Evolutionary conservation across 2,113 vertebrate species (phyloP).

Genomic region (Microcebus ravelobensis): DNA sequence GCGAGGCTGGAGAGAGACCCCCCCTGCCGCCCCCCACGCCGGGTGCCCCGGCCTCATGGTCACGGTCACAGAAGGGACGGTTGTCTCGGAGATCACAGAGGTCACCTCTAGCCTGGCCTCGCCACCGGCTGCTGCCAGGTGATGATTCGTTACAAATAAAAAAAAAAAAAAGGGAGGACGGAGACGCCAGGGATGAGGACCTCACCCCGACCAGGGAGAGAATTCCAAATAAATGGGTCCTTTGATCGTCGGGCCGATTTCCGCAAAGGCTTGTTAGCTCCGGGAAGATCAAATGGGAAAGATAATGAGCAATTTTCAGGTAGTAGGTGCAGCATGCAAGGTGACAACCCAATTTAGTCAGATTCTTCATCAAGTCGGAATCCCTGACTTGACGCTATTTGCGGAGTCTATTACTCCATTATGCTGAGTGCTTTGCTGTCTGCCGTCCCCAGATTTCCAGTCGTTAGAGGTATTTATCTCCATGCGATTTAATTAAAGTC

Average conservation of each 20-base stretch:
- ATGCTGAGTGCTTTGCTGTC: conserved; percentile 66
- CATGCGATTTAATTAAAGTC: conserved; percentile 87
- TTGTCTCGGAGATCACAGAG: background rate
- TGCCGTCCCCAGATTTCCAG: conserved; percentile 71
- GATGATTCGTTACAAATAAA: conserved; percentile 53
- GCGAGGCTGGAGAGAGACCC: accelerated
- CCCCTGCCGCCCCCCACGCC: background rate
- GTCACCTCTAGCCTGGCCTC: conserved; percentile 57
- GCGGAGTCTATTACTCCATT: conserved; percentile 78
- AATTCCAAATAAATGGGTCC: conserved; percentile 58
- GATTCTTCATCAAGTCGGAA: conserved; percentile 72
- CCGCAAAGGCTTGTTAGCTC: conserved; percentile 1
- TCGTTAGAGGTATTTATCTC: conserved; percentile 85
- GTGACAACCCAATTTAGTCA: conserved; percentile 73
- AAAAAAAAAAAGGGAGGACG: background rate
- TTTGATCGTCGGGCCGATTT: conserved; percentile 66
- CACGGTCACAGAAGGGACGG: accelerated
- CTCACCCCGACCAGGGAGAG: background rate
- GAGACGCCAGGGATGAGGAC: background rate
- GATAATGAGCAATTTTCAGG: conserved; percentile 69
- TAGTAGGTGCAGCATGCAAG: conserved; percentile 38
- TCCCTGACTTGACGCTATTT: conserved; percentile 60
- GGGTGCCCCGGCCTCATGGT: accelerated
- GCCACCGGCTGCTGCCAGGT: background rate
- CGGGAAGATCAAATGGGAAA: conserved; percentile 65